Evolutionary conservation across 2,888 invertebrate genomes (phyloP), one percentile per base, ranked within the genome.

Genomic region (Ischnus inquisitorius): DNA sequence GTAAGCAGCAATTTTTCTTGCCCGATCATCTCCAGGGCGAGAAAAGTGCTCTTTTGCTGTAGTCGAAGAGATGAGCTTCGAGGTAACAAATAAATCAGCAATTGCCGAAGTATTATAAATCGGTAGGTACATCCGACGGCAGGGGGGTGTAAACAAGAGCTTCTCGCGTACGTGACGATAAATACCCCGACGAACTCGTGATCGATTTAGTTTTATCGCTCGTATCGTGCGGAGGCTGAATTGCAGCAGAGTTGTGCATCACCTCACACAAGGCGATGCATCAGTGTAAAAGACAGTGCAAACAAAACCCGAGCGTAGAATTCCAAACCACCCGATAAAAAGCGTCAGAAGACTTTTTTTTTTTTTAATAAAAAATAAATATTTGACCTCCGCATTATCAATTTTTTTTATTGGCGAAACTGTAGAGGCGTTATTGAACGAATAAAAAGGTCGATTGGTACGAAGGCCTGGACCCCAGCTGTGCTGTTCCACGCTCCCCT

Each of bases 201-300:
- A 60, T 57, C 68, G 34, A 48, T 78, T 78, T 28, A 22, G 39
- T 64, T 62, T 69, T 51, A 62, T 25, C 69, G 43, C 39, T 19
- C 46, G 46, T 51, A 16, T 48, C 64, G 34, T 71, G 16, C 16
- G 39, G 48, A 48, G n/a, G 57, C n/a, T 22, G 34, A 57, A 60
- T n/a, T 46, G n/a, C 68, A 46, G 64, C 54, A 34, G 16, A 67
- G 12, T 57, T 16, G n/a, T 41, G 71, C 34, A 71, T 71, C 22
- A 39, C 6, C 71, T 39, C 54, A 14, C 41, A 19, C 10, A 12
- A 43, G 39, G 14, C 39, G 22, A 22, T 25, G 25, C 8, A 54
- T 10, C 54, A 25, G 12, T 22, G 51, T 51, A 10, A 41, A 16
- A 25, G 43, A 67, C 2, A 48, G 46, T 25, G 10, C 34, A 41